Evolutionary conservation across 2,113 vertebrate species (phyloP).

Genomic region (Oncorhynchus masou): DNA sequence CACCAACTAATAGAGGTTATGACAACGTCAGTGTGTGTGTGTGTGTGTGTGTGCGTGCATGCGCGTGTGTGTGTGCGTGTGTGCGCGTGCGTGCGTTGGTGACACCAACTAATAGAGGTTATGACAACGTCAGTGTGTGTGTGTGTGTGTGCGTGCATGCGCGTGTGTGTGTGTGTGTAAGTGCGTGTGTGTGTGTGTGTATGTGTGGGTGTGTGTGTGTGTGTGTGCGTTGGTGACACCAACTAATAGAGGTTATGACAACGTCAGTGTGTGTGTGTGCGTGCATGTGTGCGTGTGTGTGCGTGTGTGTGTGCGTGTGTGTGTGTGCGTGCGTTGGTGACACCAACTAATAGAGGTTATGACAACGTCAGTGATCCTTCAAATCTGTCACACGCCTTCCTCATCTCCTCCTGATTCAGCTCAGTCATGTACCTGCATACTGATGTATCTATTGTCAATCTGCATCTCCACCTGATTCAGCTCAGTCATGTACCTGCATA

Average conservation of each 20-base stretch:
- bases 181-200: neutral
- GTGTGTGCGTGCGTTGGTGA: neutral
- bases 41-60: too few relatives aligned
- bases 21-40: constrained; percentile 3
- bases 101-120: too few relatives aligned
- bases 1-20: too few relatives aligned
- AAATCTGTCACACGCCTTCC: constrained; percentile 53
- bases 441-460: constrained; percentile 62
- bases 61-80: neutral
- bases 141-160: constrained; percentile 1
- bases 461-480: constrained; percentile 33
- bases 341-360: constrained; percentile 49
- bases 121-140: too few relatives aligned
- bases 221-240: too few relatives aligned
- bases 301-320: too few relatives aligned
- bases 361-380: constrained; percentile 56
- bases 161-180: neutral
- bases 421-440: constrained; percentile 55
- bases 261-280: too few relatives aligned
- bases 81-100: too few relatives aligned
- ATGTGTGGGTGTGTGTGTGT: neutral
- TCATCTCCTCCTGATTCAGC: constrained; percentile 58
- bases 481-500: constrained; percentile 55
- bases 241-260: too few relatives aligned
- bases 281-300: too few relatives aligned